Conservation (phyloP, 2,888 invertebrate species). For the Cerastoderma edule region DNA sequence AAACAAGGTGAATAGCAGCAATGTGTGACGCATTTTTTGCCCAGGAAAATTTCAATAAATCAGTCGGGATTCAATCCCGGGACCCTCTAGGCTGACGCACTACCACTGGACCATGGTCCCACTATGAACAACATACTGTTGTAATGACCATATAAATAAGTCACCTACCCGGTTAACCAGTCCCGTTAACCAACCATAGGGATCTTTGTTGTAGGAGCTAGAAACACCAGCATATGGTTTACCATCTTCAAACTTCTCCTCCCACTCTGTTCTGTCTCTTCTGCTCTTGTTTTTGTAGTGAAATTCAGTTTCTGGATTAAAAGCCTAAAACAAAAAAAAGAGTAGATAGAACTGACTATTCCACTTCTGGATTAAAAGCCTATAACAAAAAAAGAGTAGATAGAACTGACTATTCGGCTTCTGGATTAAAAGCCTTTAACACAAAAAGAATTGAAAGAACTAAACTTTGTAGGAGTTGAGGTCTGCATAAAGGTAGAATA, state of each 20-base stretch:
- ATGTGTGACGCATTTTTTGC: too few relatives aligned
- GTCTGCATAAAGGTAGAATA: too few relatives aligned
- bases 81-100: too few relatives aligned
- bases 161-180: constrained; percentile 84
- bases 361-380: constrained; percentile 84
- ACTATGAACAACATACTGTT: too few relatives aligned
- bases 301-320: constrained; percentile 84
- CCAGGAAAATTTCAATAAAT: too few relatives aligned
- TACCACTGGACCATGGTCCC: too few relatives aligned
- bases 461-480: too few relatives aligned
- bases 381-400: constrained; percentile 53
- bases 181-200: constrained; percentile 84
- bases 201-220: constrained; percentile 69
- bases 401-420: constrained; percentile 79
- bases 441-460: not conserved
- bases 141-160: too few relatives aligned
- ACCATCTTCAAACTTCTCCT: constrained; percentile 80
- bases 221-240: constrained; percentile 68
- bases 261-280: constrained; percentile 78
- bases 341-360: constrained; percentile 65
- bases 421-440: constrained; percentile 84
- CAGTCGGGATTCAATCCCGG: too few relatives aligned
- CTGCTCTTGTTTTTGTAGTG: constrained; percentile 83
- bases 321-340: constrained; percentile 76
- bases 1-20: too few relatives aligned